Percentiles rank a stretch among this genome's conserved stretches.
phyloP scores from a whole-genome alignment of 1,140 invertebrate genomes.

The Drosophila parabipectinata region DNA sequence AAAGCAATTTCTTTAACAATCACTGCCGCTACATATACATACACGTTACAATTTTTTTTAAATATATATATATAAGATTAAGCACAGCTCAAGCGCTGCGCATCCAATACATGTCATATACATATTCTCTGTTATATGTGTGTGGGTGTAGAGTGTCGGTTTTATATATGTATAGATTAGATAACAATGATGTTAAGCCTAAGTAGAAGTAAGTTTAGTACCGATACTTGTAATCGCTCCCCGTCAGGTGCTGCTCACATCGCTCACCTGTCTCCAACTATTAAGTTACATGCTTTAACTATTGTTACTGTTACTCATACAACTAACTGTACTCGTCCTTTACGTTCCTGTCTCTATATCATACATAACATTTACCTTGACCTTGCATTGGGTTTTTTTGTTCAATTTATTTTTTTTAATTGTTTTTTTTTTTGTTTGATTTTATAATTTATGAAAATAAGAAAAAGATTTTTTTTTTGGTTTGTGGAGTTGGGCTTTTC shows the following conservation, averaged over 20 bases:
- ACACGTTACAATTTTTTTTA: constrained; percentile 75
- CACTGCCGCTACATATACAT: constrained; percentile 82
- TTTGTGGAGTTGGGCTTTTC: too few species aligned
- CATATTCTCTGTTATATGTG: constrained; percentile 61
- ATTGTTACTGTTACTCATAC: constrained; percentile 71
- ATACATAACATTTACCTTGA: constrained; percentile 68
- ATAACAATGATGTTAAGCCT: constrained; percentile 82
- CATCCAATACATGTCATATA: constrained; percentile 70
- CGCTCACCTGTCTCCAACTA: constrained; percentile 62
- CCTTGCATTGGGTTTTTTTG: constrained; percentile 25
- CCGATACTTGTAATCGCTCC: constrained; percentile 60
- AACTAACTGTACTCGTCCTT: constrained; percentile 69
- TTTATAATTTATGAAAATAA: constrained; percentile 48
- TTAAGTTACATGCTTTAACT: constrained; percentile 75
- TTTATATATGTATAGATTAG: constrained; percentile 74
- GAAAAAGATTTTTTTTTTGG: constrained; percentile 36
- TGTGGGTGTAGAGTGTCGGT: constrained; percentile 42
- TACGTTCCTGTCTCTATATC: constrained; percentile 55
- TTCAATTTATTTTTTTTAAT: constrained; percentile 49
- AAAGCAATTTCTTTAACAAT: constrained; percentile 82
- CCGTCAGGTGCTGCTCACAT: constrained; percentile 21
- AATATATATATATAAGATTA: constrained; percentile 56
- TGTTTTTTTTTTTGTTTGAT: background rate
- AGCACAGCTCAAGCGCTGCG: constrained; percentile 39
- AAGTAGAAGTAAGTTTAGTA: constrained; percentile 74